Evolutionary conservation across 2,797 vertebrate genomes (phyloP).

Genomic region (Rhynchotus rufescens): DNA sequence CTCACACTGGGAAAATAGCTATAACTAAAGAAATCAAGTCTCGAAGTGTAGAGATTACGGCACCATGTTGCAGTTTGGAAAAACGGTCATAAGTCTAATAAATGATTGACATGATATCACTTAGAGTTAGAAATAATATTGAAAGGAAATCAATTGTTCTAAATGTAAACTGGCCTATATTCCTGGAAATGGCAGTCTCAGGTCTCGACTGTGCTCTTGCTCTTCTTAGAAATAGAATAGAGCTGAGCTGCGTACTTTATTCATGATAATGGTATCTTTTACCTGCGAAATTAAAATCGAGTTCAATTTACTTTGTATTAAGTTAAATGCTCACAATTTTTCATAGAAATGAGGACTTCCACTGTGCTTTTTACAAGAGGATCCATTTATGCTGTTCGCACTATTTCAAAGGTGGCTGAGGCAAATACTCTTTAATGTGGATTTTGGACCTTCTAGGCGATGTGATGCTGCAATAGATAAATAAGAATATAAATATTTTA

Average conservation of each 20-base stretch:
- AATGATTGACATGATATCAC: neutral
- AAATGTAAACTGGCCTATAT: neutral
- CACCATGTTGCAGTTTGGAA: neutral
- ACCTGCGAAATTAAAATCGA: constrained; percentile 55
- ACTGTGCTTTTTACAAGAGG: neutral
- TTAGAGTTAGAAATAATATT: neutral
- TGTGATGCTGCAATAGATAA: neutral
- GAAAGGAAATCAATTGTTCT: neutral
- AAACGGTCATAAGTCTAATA: neutral
- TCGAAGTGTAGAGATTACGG: neutral
- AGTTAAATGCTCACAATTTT: constrained; percentile 5
- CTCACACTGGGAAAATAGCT: neutral
- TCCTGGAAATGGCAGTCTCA: neutral
- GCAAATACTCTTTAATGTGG: neutral
- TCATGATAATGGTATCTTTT: constrained; percentile 33
- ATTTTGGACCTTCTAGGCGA: neutral
- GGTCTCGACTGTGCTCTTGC: neutral
- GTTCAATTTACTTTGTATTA: constrained; percentile 40
- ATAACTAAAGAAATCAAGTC: neutral
- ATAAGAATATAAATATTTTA: constrained; percentile 10
- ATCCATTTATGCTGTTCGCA: neutral
- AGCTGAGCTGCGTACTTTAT: constrained; percentile 28
- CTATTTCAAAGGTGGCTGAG: neutral
- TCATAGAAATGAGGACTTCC: neutral
- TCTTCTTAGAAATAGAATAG: constrained; percentile 29